Base-by-base conservation (phyloP, 2,113 vertebrate species). In the Cyanistes caeruleus region DNA sequence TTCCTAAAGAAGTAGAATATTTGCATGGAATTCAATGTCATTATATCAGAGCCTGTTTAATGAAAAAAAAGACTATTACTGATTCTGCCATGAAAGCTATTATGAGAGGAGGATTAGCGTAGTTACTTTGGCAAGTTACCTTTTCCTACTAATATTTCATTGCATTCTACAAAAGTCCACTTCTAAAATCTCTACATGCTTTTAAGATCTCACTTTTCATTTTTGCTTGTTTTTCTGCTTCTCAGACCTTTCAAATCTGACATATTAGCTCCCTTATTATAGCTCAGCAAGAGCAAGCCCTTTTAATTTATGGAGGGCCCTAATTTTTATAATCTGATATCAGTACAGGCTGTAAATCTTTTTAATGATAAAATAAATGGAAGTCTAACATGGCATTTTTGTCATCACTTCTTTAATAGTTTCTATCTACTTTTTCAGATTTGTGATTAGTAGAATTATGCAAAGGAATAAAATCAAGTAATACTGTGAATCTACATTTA, bases 21-120 rank as follows among this genome's bases (percentile, higher is more conserved):
- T 98, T 98, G 90, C 90, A 90, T 95, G 80, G 74, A 97, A 97
- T 95, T 97, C 96, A 96, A 79, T 93, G 89, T 95, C 94, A 97
- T 94, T 95, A 90, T 90, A 92, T 92, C 84, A 86, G 60, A 89
- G 52, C 73, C 73, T n/a, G 44, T 84, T 90, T 94, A 95, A 95
- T 87, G 53, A 84, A 82, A 59, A 68, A 93, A 91, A 65, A 65
- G 35, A 49, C 12, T 87, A 76, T 93, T 96, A 95, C 90, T 93
- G 93, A 95, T 95, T 95, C 88, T 86, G 64, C 72, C 83, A 43
- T 90, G 75, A 93, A 95, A 44, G 67, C 76, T 91, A 63, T 96
- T 95, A 92, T 95, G 94, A 96, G 75, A 93, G 86, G 55, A 88
- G 59, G 55, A 62, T 93, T 89, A 92, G 91, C 7, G 1, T 51